These are phyloP conservation scores for Lepidurus arcticus DNA, from an alignment of 1,140 invertebrate species.

Conservation along the genomic window DNA sequence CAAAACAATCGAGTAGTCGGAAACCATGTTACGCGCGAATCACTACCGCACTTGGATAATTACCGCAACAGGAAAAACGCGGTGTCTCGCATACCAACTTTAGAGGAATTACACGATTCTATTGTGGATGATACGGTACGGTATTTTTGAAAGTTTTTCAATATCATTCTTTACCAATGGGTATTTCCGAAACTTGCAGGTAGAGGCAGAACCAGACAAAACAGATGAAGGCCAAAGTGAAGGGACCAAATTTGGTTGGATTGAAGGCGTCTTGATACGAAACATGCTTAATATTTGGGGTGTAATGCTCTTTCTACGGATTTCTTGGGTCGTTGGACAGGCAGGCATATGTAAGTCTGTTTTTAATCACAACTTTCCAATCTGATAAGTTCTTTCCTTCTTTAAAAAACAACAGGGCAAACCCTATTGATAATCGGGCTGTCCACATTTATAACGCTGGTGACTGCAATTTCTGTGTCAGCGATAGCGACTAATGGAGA, in stretches of 20 bases:
- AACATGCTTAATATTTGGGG: slow-evolving; percentile 61
- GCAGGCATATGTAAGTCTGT: slow-evolving; percentile 57
- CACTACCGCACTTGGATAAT: slow-evolving; percentile 26
- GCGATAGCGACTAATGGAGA: slow-evolving; percentile 98
- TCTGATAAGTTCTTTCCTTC: neutral
- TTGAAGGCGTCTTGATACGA: slow-evolving; percentile 70
- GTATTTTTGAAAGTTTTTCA: neutral
- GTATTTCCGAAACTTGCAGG: neutral
- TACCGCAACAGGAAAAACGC: slow-evolving; percentile 24
- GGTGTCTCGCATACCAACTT: neutral
- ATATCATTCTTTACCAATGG: neutral
- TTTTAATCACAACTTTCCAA: neutral
- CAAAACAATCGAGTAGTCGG: neutral
- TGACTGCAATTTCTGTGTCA: slow-evolving; percentile 92
- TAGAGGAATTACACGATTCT: slow-evolving; percentile 32
- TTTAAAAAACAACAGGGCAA: slow-evolving; percentile 25
- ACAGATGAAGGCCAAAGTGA: neutral
- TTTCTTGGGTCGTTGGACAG: slow-evolving; percentile 80
- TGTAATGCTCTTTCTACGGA: slow-evolving; percentile 75
- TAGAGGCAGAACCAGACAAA: neutral
- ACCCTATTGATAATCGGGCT: slow-evolving; percentile 73
- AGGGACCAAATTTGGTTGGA: slow-evolving; percentile 80
- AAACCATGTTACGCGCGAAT: neutral
- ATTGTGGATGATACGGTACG: neutral
- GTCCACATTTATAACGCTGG: slow-evolving; percentile 82